phyloP scores from a whole-genome alignment of 2,797 vertebrate genomes.

The Trachurus trachurus region DNA sequence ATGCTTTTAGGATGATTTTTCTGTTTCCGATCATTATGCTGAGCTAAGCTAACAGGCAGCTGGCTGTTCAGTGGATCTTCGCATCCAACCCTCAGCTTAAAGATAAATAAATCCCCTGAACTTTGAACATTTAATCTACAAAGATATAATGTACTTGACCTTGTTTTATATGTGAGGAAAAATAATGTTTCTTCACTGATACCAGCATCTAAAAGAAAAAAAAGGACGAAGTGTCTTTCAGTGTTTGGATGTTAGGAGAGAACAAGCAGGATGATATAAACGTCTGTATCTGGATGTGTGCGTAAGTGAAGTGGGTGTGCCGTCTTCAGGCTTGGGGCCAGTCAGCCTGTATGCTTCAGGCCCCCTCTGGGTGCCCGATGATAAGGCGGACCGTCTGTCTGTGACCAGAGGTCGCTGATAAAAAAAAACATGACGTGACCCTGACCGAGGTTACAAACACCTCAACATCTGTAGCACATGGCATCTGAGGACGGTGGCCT shows the following conservation, averaged over 20 bases:
- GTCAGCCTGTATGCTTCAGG: constrained; percentile 39
- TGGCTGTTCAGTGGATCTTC: background rate
- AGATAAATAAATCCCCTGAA: background rate
- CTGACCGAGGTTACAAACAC: constrained; percentile 54
- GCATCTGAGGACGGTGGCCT: constrained; percentile 34
- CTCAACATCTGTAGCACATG: constrained; percentile 36
- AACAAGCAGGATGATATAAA: background rate
- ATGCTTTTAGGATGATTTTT: background rate
- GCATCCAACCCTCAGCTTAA: background rate
- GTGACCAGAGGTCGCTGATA: constrained; percentile 75
- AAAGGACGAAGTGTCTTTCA: background rate
- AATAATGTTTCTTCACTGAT: constrained; percentile 1
- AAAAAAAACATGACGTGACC: constrained; percentile 40
- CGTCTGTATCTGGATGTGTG: constrained; percentile 35
- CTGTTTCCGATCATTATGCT: background rate
- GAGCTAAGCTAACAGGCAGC: background rate
- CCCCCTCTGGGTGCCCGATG: constrained; percentile 72
- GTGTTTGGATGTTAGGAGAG: background rate
- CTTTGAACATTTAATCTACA: background rate
- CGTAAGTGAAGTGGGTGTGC: constrained; percentile 73
- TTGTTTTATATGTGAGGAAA: constrained; percentile 9
- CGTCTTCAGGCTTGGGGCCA: constrained; percentile 48
- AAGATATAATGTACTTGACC: constrained; percentile 1
- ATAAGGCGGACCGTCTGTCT: constrained; percentile 76
- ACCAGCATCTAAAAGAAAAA: background rate